phyloP scores from a whole-genome alignment of 2,113 vertebrate species.

The Ivindomyrus marchei region DNA sequence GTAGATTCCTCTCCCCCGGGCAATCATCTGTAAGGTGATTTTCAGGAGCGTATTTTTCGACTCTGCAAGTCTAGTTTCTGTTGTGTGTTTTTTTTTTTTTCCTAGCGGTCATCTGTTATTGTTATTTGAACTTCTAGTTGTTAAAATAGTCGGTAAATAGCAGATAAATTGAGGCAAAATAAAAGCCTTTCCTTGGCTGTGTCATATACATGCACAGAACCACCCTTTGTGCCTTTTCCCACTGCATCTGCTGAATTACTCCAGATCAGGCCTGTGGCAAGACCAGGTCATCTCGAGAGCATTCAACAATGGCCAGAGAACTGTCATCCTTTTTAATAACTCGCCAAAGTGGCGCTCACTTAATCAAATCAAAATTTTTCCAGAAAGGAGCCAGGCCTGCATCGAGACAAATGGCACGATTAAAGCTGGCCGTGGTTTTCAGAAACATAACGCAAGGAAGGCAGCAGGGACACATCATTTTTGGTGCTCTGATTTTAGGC shows the following conservation, averaged over 20 bases:
- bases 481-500: background rate
- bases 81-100: background rate
- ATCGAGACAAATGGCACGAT: background rate
- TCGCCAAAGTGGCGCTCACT: background rate
- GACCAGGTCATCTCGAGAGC: background rate
- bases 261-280: background rate
- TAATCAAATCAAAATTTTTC: background rate
- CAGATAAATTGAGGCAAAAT: background rate
- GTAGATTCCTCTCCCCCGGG: slow-evolving; percentile 4
- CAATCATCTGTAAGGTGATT: background rate
- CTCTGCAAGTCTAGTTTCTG: background rate
- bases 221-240: background rate
- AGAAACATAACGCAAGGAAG: background rate
- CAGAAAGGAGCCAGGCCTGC: background rate
- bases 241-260: background rate
- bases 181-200: background rate
- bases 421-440: background rate
- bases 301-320: background rate
- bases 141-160: background rate
- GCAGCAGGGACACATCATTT: background rate
- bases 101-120: too few relatives aligned
- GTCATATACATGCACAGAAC: background rate
- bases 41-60: background rate
- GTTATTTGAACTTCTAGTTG: background rate
- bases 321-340: background rate